These are phyloP conservation scores for Leuciscus waleckii DNA, from an alignment of 2,797 vertebrate species.

Conservation along the genomic window DNA sequence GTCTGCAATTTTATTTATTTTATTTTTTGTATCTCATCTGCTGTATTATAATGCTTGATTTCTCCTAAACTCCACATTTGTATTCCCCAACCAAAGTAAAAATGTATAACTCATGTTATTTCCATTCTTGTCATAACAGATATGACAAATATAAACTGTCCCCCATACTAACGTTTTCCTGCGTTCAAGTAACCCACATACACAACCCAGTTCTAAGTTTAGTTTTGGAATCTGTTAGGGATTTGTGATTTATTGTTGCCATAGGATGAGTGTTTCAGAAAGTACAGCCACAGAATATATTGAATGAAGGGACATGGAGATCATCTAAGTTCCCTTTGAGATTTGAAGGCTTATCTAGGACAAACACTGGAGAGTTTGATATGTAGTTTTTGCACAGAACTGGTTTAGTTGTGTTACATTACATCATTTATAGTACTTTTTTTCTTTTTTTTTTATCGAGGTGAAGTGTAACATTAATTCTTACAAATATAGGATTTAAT, in stretches of 20 bases:
- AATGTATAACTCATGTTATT: background rate
- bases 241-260: slow-evolving; percentile 6
- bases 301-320: background rate
- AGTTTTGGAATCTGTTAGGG: background rate
- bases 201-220: slow-evolving; percentile 6
- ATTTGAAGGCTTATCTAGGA: slow-evolving; percentile 50
- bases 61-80: background rate
- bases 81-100: background rate
- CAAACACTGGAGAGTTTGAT: slow-evolving; percentile 30
- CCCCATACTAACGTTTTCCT: background rate
- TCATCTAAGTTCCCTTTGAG: slow-evolving; percentile 30
- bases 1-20: too few relatives aligned
- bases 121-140: background rate
- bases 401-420: slow-evolving; percentile 35
- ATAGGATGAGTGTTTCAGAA: slow-evolving; percentile 14
- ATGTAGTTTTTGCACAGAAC: slow-evolving; percentile 14
- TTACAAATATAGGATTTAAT: background rate
- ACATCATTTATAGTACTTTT: background rate
- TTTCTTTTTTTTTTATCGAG: too few relatives aligned
- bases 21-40: background rate
- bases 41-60: background rate
- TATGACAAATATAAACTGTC: background rate
- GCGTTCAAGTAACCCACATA: background rate
- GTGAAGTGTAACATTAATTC: background rate
- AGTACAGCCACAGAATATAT: background rate